A percentile compares a stretch with the other conserved stretches of the same genome.
Conservation (phyloP, 1,140 invertebrate genomes). For the Caenorhabditis inopinata region DNA sequence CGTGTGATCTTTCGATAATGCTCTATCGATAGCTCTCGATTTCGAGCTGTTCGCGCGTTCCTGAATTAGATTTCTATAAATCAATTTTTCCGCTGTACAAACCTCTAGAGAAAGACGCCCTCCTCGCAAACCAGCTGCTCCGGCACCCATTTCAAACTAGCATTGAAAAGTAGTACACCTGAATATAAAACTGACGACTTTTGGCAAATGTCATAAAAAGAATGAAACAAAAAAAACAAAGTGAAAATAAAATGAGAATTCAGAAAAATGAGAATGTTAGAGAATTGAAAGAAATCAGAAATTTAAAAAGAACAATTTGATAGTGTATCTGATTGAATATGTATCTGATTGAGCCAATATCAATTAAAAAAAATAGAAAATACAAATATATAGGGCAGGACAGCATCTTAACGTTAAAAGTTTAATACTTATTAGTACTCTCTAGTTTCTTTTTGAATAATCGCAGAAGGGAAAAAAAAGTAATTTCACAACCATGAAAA, state of each 20-base stretch:
- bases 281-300: not conserved
- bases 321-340: no score
- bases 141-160: conserved; percentile 3
- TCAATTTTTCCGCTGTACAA: not conserved
- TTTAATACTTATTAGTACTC: no score
- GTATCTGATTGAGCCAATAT: no score
- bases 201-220: not conserved
- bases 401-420: no score
- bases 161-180: conserved; percentile 1
- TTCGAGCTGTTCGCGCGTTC: conserved; percentile 34
- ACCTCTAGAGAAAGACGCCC: not conserved
- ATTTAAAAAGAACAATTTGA: not conserved
- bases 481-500: no score
- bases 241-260: no score
- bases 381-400: no score
- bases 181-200: not conserved
- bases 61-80: not conserved
- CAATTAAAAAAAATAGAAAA: no score
- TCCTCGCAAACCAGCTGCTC: conserved; percentile 21
- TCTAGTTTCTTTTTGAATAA: no score
- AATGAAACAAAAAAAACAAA: not conserved
- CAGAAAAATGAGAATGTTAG: not conserved
- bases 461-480: no score
- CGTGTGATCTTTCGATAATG: conserved; percentile 40
- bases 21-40: conserved; percentile 43